A percentile compares a stretch with the other conserved stretches of the same genome.
Conservation (phyloP, 2,797 vertebrate genomes). For the Xerus rutilus region DNA sequence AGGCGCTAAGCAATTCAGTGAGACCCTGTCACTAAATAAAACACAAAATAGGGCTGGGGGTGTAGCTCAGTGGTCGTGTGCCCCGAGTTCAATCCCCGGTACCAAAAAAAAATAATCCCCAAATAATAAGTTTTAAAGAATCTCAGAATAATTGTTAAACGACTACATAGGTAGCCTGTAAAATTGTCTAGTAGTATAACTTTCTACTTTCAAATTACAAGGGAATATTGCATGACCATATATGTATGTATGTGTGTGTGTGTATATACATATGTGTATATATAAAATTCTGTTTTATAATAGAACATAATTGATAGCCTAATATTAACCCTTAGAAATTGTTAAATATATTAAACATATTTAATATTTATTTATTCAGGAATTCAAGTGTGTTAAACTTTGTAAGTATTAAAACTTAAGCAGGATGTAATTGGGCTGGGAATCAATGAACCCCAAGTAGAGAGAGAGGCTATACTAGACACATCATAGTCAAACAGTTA, state of each 20-base stretch:
- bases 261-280: background rate
- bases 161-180: background rate
- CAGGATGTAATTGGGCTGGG: background rate
- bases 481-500: background rate
- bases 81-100: background rate
- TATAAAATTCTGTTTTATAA: background rate
- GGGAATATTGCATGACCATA: background rate
- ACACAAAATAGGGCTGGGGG: no score
- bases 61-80: no score
- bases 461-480: background rate
- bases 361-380: background rate
- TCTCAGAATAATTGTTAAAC: conserved; percentile 70
- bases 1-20: no score
- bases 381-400: background rate
- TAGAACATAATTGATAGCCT: background rate
- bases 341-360: background rate
- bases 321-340: background rate
- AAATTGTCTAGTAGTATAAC: no score
- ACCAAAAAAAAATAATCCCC: background rate
- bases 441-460: background rate
- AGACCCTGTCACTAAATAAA: no score
- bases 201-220: conserved; percentile 62
- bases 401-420: background rate
- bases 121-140: conserved; percentile 68
- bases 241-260: no score